These are phyloP conservation scores for Drosophila quadrilineata DNA, from an alignment of 1,140 invertebrate species.

Conservation along the genomic window DNA sequence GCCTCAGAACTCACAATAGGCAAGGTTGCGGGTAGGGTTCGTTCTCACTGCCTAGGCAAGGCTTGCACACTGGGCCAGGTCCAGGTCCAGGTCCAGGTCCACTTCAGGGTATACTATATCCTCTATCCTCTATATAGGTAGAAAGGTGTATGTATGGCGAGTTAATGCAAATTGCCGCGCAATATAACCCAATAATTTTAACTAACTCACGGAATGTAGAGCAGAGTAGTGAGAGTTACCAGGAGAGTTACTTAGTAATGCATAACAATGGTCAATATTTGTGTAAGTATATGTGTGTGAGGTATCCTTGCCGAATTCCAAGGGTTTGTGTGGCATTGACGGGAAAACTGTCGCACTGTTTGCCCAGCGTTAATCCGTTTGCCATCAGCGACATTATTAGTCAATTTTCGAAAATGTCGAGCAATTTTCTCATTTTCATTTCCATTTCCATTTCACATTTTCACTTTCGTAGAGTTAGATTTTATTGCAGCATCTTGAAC, in stretches of 20 bases:
- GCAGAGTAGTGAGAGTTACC: constrained; percentile 14
- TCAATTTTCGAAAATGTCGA: constrained; percentile 52
- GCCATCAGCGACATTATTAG: constrained; percentile 77
- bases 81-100: not conserved
- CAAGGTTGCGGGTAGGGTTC: constrained; percentile 73
- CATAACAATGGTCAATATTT: constrained; percentile 46
- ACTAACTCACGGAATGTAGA: constrained; percentile 54
- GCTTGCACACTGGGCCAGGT: constrained; percentile 57
- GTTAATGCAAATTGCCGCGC: constrained; percentile 79
- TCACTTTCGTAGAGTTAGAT: constrained; percentile 61
- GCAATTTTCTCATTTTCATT: constrained; percentile 4
- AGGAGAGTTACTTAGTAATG: constrained; percentile 53
- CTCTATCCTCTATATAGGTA: too few species aligned
- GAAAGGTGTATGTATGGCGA: constrained; percentile 24
- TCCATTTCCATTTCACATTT: constrained; percentile 9
- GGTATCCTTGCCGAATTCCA: too few species aligned
- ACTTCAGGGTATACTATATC: not conserved
- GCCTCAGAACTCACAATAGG: constrained; percentile 62
- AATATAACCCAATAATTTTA: constrained; percentile 80
- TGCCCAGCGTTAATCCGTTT: constrained; percentile 69
- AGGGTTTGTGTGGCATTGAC: constrained; percentile 17
- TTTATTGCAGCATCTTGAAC: constrained; percentile 80
- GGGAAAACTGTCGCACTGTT: not conserved
- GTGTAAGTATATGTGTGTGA: not conserved
- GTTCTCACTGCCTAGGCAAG: constrained; percentile 40